Base-by-base conservation (phyloP, 2,888 invertebrate species). In the Lepas anatifera region DNA sequence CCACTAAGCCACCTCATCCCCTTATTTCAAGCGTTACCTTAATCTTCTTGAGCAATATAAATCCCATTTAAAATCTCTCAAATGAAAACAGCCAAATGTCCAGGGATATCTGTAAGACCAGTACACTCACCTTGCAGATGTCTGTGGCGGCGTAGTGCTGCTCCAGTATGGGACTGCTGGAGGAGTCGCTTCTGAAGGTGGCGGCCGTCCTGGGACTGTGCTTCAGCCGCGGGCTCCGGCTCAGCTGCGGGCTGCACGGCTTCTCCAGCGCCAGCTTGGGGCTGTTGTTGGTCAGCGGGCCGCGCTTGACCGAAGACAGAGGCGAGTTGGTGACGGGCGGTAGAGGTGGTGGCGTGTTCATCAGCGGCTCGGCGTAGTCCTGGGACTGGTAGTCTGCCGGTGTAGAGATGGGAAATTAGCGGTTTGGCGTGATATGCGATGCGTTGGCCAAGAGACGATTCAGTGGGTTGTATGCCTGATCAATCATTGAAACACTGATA, bases 111-210 rank as follows among this genome's bases (percentile, higher is more conserved):
- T n/a, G n/a, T n/a, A n/a, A n/a, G n/a, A n/a, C n/a, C n/a, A n/a
- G n/a, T n/a, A 7, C n/a, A 35, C 71, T 68, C 72, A 78, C 76
- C 74, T 84, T 84, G 77, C 84, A 83, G 76, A 88, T 86, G 80
- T 87, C 87, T 73, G 87, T 86, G 75, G 87, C 86, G 74, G 87
- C 87, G 81, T 87, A 88, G 81, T 87, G 87, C 80, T 86, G 85
- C 79, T 87, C 86, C 71, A 86, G 85, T 63, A 87, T 86, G 71
- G 87, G 88, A 72, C 87, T 87, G 25, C 63, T 50, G n/a, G 75
- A 73, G n/a, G 75, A 73, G 32, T 35, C 32, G 2, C 58, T 10
- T 22, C 58, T 29, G 35, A 58, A 22, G 22, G 35, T 32, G 52
- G 29, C 18, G 29, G 22, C 32, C 22, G 58, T 58, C 58, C 35